phyloP scores from a whole-genome alignment of 2,888 invertebrate species.

The Drosophila picticornis region DNA sequence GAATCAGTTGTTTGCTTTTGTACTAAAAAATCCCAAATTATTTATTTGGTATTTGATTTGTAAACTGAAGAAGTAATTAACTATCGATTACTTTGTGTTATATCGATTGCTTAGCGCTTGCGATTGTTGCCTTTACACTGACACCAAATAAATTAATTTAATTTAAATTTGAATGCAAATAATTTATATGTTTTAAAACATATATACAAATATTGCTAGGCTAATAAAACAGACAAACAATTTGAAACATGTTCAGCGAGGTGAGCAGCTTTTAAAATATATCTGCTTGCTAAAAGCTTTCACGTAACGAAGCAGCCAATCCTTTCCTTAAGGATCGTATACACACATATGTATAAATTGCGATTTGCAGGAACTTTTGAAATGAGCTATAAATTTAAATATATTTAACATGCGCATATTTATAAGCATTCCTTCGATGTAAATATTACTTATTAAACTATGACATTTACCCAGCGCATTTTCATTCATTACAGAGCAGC shows the following conservation, averaged over 20 bases:
- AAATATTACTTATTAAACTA: not conserved
- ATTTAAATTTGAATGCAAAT: not conserved
- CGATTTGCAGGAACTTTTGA: not conserved
- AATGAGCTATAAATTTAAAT: not conserved
- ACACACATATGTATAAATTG: not conserved
- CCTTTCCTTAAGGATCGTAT: not conserved
- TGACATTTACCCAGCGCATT: not conserved
- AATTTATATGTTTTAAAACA: not conserved
- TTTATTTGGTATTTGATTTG: constrained; percentile 9
- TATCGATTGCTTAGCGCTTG: not conserved
- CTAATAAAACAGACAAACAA: not conserved
- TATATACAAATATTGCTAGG: not conserved
- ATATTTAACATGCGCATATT: not conserved
- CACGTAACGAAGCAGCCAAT: not conserved
- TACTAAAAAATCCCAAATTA: constrained; percentile 37
- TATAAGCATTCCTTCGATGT: not conserved
- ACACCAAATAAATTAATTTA: not conserved
- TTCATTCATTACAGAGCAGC: not conserved
- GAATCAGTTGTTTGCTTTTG: constrained; percentile 25
- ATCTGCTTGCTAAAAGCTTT: not conserved
- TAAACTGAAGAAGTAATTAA: not conserved
- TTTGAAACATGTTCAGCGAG: not conserved
- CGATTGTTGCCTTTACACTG: not conserved
- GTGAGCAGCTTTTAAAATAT: not conserved
- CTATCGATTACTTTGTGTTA: not conserved